Evolutionary conservation across 1,140 invertebrate species (phyloP), one percentile per base, ranked within the genome.

Genomic region (Batillaria attramentaria): DNA sequence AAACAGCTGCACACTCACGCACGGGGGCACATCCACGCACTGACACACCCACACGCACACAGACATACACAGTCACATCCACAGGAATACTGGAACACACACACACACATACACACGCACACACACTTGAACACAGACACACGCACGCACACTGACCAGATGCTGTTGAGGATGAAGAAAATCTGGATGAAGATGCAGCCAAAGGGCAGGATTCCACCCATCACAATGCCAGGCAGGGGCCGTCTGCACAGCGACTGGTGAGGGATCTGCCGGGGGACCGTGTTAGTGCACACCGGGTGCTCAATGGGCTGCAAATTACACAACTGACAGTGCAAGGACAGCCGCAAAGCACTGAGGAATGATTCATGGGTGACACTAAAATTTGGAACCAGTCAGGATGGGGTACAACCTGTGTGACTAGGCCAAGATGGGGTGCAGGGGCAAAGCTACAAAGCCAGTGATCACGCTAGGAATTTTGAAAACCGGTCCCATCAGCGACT

Each of bases 161-260:
- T 95, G 41, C 97, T 99, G 92, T 99, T 99, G 24, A 99, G 93
- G 81, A 99, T 99, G 90, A 99, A 99, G 93, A 99, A 99, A 24
- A 99, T 93, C 89, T 99, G 98, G 85, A 99, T 99, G 90, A 99
- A 99, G 90, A 99, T 99, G 90, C 98, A 99, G 57, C 98, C 98
- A 91, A 99, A 99, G 8, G 98, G 98, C 81, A 99, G 91, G 66
- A 99, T 97, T 54, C 98, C 98, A 43, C 98, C 98, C 98, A 99
- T 99, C 41, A 99, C 92, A 79, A 99, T 97, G 37, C 93, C 90
- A 43, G 90, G 90, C 79, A 98, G 91, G 0, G 97, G 95, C 91
- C 97, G 96, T 0, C 98, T 99, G 92, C 99, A 99, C 83, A 99
- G 93, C 43, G 96, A 97, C 92, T 99, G 98, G 85, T 99, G 97